Percentiles rank a stretch among this genome's conserved stretches.
These are phyloP conservation scores for Leptosomus discolor DNA, from an alignment of 2,113 vertebrate species.

Conservation along the genomic window DNA sequence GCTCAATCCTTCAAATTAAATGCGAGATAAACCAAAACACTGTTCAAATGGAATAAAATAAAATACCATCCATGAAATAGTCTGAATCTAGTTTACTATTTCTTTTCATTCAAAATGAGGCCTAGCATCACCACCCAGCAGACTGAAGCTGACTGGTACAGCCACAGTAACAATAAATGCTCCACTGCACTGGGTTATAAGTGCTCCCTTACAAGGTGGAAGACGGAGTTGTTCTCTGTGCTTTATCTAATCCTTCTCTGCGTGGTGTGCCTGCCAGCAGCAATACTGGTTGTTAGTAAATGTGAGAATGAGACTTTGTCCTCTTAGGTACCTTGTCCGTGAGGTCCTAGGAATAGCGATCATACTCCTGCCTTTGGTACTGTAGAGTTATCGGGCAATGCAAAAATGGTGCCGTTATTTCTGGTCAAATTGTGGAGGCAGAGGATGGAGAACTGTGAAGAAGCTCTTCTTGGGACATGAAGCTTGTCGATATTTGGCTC, in stretches of 20 bases:
- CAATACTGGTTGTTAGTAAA: not conserved
- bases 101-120: not conserved
- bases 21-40: not conserved
- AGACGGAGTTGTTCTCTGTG: not conserved
- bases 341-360: not conserved
- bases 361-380: not conserved
- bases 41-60: not conserved
- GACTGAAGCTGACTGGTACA: not conserved
- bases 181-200: not conserved
- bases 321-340: not conserved
- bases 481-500: not conserved
- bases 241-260: not conserved
- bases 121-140: not conserved
- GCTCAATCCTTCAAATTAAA: constrained; percentile 18
- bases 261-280: not conserved
- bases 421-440: not conserved
- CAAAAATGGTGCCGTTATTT: not conserved
- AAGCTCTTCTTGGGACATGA: not conserved
- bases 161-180: not conserved
- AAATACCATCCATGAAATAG: not conserved
- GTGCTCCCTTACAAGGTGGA: not conserved
- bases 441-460: not conserved
- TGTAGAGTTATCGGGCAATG: not conserved
- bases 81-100: not conserved
- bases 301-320: not conserved